Base-by-base conservation (phyloP, 2,113 vertebrate genomes). In the Spheniscus mendiculus region DNA sequence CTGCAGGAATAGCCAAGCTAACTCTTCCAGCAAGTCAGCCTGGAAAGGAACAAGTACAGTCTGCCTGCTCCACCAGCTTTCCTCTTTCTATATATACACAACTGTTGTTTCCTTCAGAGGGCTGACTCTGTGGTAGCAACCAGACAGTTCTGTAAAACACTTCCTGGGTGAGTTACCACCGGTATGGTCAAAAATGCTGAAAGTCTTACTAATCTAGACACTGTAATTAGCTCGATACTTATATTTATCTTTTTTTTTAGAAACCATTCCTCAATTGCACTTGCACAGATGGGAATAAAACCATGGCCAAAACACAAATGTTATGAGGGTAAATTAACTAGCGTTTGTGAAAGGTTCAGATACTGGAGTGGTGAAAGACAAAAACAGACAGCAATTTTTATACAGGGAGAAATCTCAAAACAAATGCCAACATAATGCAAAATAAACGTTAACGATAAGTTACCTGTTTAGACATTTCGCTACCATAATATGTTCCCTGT, bases 341-440 rank as follows among this genome's bases (percentile, higher is more conserved):
- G 71, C 0, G 3, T 42, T 83, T 93, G 19, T 83, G 76, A 91
- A 89, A 87, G 30, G 13, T 8, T 45, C 66, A 70, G 29, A 76
- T 55, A 18, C 26, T 42, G 17, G 0, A 79, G 40, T 40, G 40
- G 62, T 30, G 38, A 89, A 92, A 94, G 78, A 79, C 36, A 88
- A 95, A 91, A 72, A 6, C 42, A 62, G 56, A 47, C 49, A 86
- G 86, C 2, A 3, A 88, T 53, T 93, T 91, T 83, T 67, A 80
- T 32, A 47, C 21, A n/a, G 36, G 38, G 55, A 66, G 65, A 85
- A 89, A 82, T 58, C 52, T 81, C 80, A 79, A 85, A 85, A 63
- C 30, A 78, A 94, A 90, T 38, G 77, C 50, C 80, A 96, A 53
- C 56, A 59, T 49, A 87, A 85, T 32, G 26, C 40, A 77, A 73